These are phyloP conservation scores for Molorchus minor DNA, from an alignment of 2,888 invertebrate species.

Conservation along the genomic window DNA sequence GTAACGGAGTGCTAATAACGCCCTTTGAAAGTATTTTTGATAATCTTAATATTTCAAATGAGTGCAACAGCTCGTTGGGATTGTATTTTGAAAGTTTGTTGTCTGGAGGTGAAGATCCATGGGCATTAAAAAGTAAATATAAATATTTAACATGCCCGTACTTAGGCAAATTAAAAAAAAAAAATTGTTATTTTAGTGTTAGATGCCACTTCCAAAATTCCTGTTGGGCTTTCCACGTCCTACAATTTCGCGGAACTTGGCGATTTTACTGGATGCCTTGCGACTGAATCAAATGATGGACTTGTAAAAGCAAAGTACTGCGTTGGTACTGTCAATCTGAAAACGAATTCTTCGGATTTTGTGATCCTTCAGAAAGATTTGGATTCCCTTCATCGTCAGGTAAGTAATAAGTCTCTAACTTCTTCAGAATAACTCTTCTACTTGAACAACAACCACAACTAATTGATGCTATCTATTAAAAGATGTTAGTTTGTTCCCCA, in stretches of 20 bases:
- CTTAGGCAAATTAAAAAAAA: slow-evolving; percentile 6
- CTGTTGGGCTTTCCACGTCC: slow-evolving; percentile 39
- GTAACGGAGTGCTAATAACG: no score
- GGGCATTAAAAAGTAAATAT: slow-evolving; percentile 37
- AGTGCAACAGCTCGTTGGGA: slow-evolving; percentile 16
- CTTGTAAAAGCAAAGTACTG: slow-evolving; percentile 44
- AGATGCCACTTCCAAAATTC: slow-evolving; percentile 45
- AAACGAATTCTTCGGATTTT: no score
- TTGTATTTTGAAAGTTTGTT: slow-evolving; percentile 28
- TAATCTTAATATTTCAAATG: background rate
- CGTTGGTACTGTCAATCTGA: slow-evolving; percentile 9
- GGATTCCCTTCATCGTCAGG: no score
- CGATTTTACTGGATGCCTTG: slow-evolving; percentile 42
- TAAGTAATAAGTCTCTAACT: no score
- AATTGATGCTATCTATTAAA: no score
- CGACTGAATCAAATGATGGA: slow-evolving; percentile 32
- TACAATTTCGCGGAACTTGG: slow-evolving; percentile 42
- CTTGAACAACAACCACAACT: no score
- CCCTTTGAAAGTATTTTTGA: background rate
- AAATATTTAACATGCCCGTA: background rate
- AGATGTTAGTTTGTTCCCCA: no score
- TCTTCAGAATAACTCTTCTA: no score
- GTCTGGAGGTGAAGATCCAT: slow-evolving; percentile 31
- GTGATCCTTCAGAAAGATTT: no score
- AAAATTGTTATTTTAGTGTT: slow-evolving; percentile 38